Percentiles rank a stretch among this genome's conserved stretches.
Conservation (phyloP, 2,888 invertebrate genomes). For the Bombylius major region DNA sequence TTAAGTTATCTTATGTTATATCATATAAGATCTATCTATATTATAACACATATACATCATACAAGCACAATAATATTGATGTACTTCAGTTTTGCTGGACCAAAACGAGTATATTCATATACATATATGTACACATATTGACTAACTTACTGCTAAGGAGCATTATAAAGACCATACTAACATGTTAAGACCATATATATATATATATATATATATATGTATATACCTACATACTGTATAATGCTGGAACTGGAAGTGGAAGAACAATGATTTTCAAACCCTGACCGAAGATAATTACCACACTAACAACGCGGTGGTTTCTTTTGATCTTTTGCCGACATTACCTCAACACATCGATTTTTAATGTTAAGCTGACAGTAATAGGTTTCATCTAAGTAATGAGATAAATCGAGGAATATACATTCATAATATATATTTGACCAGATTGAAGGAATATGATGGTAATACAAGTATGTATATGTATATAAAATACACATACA, state of each 20-base stretch:
- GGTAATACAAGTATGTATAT: not conserved
- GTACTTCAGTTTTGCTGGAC: too few relatives aligned
- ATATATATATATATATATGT: not conserved
- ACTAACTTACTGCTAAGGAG: too few relatives aligned
- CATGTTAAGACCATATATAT: too few relatives aligned
- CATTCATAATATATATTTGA: not conserved
- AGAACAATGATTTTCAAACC: constrained; percentile 8
- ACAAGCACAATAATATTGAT: too few relatives aligned
- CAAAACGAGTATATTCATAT: not conserved
- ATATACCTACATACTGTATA: not conserved
- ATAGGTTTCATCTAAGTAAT: constrained; percentile 30
- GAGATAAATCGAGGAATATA: constrained; percentile 22
- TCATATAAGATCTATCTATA: too few relatives aligned
- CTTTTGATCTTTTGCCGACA: constrained; percentile 14
- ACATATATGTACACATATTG: not conserved
- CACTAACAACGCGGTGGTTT: constrained; percentile 10
- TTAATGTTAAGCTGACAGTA: constrained; percentile 36
- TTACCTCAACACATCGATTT: constrained; percentile 34
- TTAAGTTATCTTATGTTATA: too few relatives aligned
- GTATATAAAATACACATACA: too few relatives aligned
- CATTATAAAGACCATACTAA: not conserved
- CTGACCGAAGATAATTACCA: constrained; percentile 9
- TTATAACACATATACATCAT: too few relatives aligned
- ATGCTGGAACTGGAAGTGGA: constrained; percentile 5
- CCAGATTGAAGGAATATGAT: not conserved